Evolutionary conservation across 2,888 invertebrate species (phyloP), one percentile per base, ranked within the genome.

Genomic region (Thecophora atra): DNA sequence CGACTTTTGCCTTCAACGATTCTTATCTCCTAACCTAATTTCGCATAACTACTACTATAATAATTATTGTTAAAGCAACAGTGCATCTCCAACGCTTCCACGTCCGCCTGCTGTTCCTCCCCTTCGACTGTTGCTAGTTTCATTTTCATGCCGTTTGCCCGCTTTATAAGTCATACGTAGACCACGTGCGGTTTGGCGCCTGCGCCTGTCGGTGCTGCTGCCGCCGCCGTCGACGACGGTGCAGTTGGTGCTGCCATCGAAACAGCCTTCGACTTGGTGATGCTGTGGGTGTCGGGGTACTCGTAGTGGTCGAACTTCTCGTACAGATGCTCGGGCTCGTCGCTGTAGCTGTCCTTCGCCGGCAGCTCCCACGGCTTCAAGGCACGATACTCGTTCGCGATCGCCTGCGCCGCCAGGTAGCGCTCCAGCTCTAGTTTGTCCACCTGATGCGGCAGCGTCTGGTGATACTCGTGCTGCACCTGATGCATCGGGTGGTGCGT

Each of bases 111-210:
- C 79, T 83, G 13, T 37, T 42, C 44, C 44, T 42, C 42, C n/a
- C 54, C 37, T 11, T 37, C 21, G 11, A 26, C 51, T n/a, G 54
- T 13, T 42, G n/a, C 58, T n/a, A 56, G 42, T 54, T 71, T 44
- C 54, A 72, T 73, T 70, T 71, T 66, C 76, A 42, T 19, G 58
- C 69, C 47, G 60, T 60, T 66, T 77, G 74, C 75, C 72, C 70
- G 77, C 80, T 79, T 83, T 82, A 83, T 85, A 80, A 86, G 86
- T 88, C 89, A 89, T 84, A 89, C 89, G 78, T 83, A 83, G 73
- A 84, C 83, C 64, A 83, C 81, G 69, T 83, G 83, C 11, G 83
- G 83, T 68, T 83, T 83, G 70, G 72, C 75, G 56, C 62, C 51
- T 65, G 54, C 51, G 52, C 62, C 56, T 70, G 58, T 58, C 26